Percentiles rank a stretch among this genome's conserved stretches.
Evolutionary conservation across 2,888 invertebrate genomes (phyloP).

Genomic region (Apocheima hispidaria): DNA sequence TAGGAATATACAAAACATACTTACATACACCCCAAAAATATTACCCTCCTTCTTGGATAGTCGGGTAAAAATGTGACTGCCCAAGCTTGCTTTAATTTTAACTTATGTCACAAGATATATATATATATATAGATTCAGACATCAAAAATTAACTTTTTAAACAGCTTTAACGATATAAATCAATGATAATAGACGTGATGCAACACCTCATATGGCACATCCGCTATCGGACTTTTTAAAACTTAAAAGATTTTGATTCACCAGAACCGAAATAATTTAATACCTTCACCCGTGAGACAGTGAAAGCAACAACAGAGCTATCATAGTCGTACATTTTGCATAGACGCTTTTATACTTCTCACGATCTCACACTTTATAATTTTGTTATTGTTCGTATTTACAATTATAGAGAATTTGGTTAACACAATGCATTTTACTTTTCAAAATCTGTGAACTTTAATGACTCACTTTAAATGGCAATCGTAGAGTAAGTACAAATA

Average conservation of each 20-base stretch:
- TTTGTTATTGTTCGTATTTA: slow-evolving; percentile 51
- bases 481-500: slow-evolving; percentile 4
- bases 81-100: neutral
- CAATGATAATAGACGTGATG: slow-evolving; percentile 23
- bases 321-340: slow-evolving; percentile 54
- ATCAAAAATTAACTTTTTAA: neutral
- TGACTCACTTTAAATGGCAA: slow-evolving; percentile 7
- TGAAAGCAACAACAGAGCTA: slow-evolving; percentile 67
- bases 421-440: slow-evolving; percentile 28
- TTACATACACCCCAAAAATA: too few relatives aligned
- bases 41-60: too few relatives aligned
- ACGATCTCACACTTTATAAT: slow-evolving; percentile 64
- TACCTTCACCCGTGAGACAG: slow-evolving; percentile 64
- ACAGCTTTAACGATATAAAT: neutral
- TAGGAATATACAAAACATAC: too few relatives aligned
- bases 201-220: slow-evolving; percentile 37
- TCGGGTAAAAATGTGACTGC: neutral
- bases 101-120: too few relatives aligned
- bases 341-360: slow-evolving; percentile 61
- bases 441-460: slow-evolving; percentile 2
- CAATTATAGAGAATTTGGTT: slow-evolving; percentile 32
- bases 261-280: slow-evolving; percentile 35
- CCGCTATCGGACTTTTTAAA: slow-evolving; percentile 11
- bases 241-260: slow-evolving; percentile 32
- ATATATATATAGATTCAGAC: neutral